A percentile compares a stretch with the other conserved stretches of the same genome.
Evolutionary conservation across 2,888 invertebrate genomes (phyloP).

Genomic region (Hypercompe scribonia): DNA sequence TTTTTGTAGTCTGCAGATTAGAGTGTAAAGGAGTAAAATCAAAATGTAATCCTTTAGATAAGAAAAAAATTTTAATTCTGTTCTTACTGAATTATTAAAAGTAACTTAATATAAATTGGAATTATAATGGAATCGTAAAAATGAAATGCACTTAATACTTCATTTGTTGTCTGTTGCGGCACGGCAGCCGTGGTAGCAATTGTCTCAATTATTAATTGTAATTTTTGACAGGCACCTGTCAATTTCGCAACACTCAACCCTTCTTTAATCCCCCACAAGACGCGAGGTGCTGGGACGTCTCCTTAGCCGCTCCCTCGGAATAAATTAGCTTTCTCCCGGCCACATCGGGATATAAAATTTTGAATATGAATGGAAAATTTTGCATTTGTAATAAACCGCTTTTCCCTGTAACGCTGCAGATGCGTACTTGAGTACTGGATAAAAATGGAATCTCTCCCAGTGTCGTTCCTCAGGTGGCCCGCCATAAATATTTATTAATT

Average conservation of each 20-base stretch:
- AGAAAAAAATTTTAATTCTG: too few species aligned
- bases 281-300: conserved; percentile 78
- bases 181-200: conserved; percentile 66
- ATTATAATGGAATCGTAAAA: conserved; percentile 29
- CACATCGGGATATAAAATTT: conserved; percentile 94
- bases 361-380: conserved; percentile 96
- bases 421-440: conserved; percentile 80
- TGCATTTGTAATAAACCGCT: conserved; percentile 94
- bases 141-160: conserved; percentile 34
- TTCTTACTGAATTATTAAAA: conserved; percentile 5
- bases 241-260: conserved; percentile 84
- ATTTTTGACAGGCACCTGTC: conserved; percentile 87
- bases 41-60: too few species aligned
- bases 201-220: conserved; percentile 86
- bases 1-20: too few species aligned
- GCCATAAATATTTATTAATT: conserved; percentile 87
- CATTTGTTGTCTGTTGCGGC: conserved; percentile 32
- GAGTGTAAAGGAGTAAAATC: too few species aligned
- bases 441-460: conserved; percentile 76
- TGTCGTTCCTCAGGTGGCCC: conserved; percentile 83
- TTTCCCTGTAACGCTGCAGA: conserved; percentile 83
- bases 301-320: conserved; percentile 86
- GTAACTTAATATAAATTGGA: conserved; percentile 19
- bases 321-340: conserved; percentile 91
- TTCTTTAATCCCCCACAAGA: conserved; percentile 85